Conservation (phyloP, 2,888 invertebrate species). For the Eledona agricola region DNA sequence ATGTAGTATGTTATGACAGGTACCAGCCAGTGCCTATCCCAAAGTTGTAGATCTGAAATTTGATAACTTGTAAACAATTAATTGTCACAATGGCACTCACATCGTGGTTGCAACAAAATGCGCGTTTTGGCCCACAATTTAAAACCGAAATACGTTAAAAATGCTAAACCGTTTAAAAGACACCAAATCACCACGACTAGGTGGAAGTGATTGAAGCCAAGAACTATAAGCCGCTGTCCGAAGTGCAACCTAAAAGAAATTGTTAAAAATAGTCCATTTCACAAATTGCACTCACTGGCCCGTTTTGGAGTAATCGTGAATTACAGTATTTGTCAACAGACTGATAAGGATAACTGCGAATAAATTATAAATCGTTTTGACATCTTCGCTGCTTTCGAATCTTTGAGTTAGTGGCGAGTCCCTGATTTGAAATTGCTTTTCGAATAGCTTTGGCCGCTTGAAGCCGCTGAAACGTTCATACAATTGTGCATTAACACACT, state of each 20-base stretch:
- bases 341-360: conserved; percentile 34
- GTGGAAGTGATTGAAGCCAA: conserved; percentile 69
- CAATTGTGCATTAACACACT: too few species aligned
- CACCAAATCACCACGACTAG: conserved; percentile 67
- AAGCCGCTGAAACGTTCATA: too few species aligned
- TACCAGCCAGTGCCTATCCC: conserved; percentile 58
- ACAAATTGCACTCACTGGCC: conserved; percentile 71
- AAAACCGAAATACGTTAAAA: conserved; percentile 61
- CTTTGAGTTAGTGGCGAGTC: conserved; percentile 39
- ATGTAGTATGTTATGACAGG: conserved; percentile 56
- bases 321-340: conserved; percentile 54
- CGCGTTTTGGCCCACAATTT: conserved; percentile 62
- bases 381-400: conserved; percentile 37
- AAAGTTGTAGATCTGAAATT: conserved; percentile 55
- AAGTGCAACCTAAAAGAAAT: conserved; percentile 62
- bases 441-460: conserved; percentile 5
- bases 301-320: conserved; percentile 76
- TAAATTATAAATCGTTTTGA: conserved; percentile 41
- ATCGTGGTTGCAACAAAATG: conserved; percentile 50
- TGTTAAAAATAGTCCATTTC: conserved; percentile 17
- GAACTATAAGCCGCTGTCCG: conserved; percentile 68
- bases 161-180: conserved; percentile 61
- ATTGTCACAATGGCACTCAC: conserved; percentile 53
- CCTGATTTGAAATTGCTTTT: conserved; percentile 34
- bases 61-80: conserved; percentile 3